Percentiles rank a stretch among this genome's conserved stretches.
These are phyloP conservation scores for Cottoperca gobio DNA, from an alignment of 2,797 vertebrate species.

Conservation along the genomic window DNA sequence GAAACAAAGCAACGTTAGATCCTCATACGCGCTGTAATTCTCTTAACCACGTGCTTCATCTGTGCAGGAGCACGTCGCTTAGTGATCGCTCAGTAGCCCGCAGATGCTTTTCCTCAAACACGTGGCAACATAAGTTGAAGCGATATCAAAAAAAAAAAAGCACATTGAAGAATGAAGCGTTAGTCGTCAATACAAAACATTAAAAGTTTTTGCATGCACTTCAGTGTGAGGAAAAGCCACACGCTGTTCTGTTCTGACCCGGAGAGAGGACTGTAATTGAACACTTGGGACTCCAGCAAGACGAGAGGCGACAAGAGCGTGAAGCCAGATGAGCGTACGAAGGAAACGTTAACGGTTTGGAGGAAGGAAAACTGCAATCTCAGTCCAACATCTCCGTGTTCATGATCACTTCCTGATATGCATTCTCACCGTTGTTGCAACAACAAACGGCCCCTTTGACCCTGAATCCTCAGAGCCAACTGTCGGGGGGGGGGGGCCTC, in stretches of 20 bases:
- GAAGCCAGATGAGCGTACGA: slow-evolving; percentile 33
- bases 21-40: slow-evolving; percentile 56
- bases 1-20: slow-evolving; percentile 49
- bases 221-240: slow-evolving; percentile 15
- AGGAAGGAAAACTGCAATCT: slow-evolving; percentile 52
- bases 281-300: slow-evolving; percentile 30
- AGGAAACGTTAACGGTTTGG: slow-evolving; percentile 29
- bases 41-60: slow-evolving; percentile 27
- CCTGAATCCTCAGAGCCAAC: slow-evolving; percentile 41
- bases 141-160: slow-evolving; percentile 30
- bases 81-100: neutral
- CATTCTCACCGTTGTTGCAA: slow-evolving; percentile 43
- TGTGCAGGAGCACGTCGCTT: slow-evolving; percentile 28
- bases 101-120: slow-evolving; percentile 28
- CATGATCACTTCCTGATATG: slow-evolving; percentile 53
- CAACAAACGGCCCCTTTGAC: slow-evolving; percentile 32
- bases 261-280: slow-evolving; percentile 30
- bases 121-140: slow-evolving; percentile 17
- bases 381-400: slow-evolving; percentile 56
- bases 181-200: slow-evolving; percentile 2
- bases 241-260: slow-evolving; percentile 28
- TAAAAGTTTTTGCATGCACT: neutral
- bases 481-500: slow-evolving; percentile 27
- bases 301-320: slow-evolving; percentile 15
- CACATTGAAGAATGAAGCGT: slow-evolving; percentile 9